phyloP scores from a whole-genome alignment of 2,888 invertebrate genomes.

The Zygothrica quintamaculata region DNA sequence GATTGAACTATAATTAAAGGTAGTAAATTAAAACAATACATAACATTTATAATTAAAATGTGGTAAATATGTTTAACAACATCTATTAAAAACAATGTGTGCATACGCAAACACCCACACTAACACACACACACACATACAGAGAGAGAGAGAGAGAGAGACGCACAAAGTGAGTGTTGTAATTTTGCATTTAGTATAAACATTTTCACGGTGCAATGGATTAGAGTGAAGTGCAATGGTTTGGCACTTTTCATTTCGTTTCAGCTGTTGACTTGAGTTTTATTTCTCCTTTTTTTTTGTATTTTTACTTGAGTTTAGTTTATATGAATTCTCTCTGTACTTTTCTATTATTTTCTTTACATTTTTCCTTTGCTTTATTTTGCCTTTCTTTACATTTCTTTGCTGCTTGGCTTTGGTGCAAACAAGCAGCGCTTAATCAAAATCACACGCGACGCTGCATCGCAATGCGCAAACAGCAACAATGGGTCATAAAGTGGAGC shows the following conservation, averaged over 20 bases:
- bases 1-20: too few relatives aligned
- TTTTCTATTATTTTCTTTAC: background rate
- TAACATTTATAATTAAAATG: too few relatives aligned
- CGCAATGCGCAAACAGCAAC: slow-evolving; percentile 63
- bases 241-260: slow-evolving; percentile 52
- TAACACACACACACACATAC: background rate
- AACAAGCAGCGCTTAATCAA: slow-evolving; percentile 70
- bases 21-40: too few relatives aligned
- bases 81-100: too few relatives aligned
- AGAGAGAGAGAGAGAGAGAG: too few relatives aligned
- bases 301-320: background rate
- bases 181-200: slow-evolving; percentile 44
- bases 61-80: too few relatives aligned
- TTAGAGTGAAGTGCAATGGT: slow-evolving; percentile 28
- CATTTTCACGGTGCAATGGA: slow-evolving; percentile 28
- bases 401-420: slow-evolving; percentile 30
- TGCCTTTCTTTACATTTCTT: slow-evolving; percentile 21
- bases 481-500: slow-evolving; percentile 56
- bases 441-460: slow-evolving; percentile 75
- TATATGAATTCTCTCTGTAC: background rate
- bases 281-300: background rate
- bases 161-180: slow-evolving; percentile 37
- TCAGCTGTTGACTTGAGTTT: background rate
- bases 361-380: background rate
- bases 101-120: too few relatives aligned